Base-by-base conservation (phyloP, 37 sponge, comb jelly and placozoan genomes). In the Agelas oroides region DNA sequence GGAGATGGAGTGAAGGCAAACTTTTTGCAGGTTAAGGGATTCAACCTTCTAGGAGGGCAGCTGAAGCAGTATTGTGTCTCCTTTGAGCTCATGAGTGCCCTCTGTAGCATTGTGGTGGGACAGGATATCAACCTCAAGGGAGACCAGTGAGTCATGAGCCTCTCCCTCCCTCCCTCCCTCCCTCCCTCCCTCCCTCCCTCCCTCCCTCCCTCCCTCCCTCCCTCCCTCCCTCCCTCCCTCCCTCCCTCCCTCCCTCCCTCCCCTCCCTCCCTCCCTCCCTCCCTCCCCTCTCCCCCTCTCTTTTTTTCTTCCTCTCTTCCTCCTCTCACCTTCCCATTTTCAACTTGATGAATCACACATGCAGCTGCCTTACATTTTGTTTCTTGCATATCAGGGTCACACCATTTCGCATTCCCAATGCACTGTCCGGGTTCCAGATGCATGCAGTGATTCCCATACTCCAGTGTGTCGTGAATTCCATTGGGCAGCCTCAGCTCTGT, bases 11-110 rank as follows among this genome's bases (percentile, higher is more conserved):
- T 84, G 0, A 79, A 38, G 65, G 53, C 69, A 15, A 80, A 77
- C 61, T 89, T 94, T 67, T 67, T 94, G 0, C 88, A 86, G 58
- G 74, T 83, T 59, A 89, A 83, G 39, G 94, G 90, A 0, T 94
- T 94, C 77, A 62, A 87, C 80, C 70, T 94, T 23, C 87, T 94
- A 14, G 90, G 75, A 41, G 53, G 52, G 38, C 94, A 94, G 75
- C 80, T 94, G 28, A 89, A 83, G 64, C 66, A 73, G 57, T 83
- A 46, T 70, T 73, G 61, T 0, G 80, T 94, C 46, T 90, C 88
- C 55, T 70, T 75, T 1, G 83, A 86, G 56, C 87, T 90, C 27
- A 76, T 89, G 53, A 90, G 71, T 80, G 94, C 94, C 35, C 70
- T 94, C 35, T 73, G 83, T 33, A 83, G 84, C 79, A 86, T 94